phyloP scores from a whole-genome alignment of 2,888 invertebrate genomes.

The Nycteola revayana region DNA sequence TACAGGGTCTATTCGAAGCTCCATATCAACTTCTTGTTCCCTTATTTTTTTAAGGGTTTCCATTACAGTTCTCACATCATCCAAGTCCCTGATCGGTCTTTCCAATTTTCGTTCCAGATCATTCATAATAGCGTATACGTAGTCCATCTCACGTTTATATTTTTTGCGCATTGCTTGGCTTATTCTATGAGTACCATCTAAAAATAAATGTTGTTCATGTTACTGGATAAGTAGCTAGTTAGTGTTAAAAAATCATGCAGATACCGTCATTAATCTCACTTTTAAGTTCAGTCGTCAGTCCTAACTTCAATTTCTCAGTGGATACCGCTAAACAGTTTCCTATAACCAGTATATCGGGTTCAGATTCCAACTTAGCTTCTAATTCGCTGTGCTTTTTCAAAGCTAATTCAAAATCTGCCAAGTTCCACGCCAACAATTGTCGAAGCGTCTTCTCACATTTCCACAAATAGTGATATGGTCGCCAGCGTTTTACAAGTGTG shows the following conservation, averaged over 20 bases:
- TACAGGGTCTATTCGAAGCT: constrained; percentile 95
- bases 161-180: constrained; percentile 94
- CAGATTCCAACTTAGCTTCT: constrained; percentile 86
- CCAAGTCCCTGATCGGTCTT: constrained; percentile 93
- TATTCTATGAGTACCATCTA: constrained; percentile 88
- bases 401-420: constrained; percentile 89
- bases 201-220: too few species aligned
- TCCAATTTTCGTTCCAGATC: constrained; percentile 95
- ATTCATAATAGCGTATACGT: constrained; percentile 94
- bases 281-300: constrained; percentile 91
- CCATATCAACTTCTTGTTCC: constrained; percentile 98
- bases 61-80: constrained; percentile 97
- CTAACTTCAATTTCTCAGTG: constrained; percentile 92
- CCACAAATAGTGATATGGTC: constrained; percentile 94
- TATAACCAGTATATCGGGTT: constrained; percentile 87
- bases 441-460: constrained; percentile 91
- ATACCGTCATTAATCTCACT: too few species aligned
- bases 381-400: constrained; percentile 89
- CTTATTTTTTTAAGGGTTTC: constrained; percentile 95
- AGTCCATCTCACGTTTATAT: constrained; percentile 95
- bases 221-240: too few species aligned
- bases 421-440: constrained; percentile 87
- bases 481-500: constrained; percentile 91
- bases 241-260: too few species aligned
- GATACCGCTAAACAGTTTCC: constrained; percentile 89